These are phyloP conservation scores for Mythimna pallens DNA, from an alignment of 2,888 invertebrate genomes.

Conservation along the genomic window DNA sequence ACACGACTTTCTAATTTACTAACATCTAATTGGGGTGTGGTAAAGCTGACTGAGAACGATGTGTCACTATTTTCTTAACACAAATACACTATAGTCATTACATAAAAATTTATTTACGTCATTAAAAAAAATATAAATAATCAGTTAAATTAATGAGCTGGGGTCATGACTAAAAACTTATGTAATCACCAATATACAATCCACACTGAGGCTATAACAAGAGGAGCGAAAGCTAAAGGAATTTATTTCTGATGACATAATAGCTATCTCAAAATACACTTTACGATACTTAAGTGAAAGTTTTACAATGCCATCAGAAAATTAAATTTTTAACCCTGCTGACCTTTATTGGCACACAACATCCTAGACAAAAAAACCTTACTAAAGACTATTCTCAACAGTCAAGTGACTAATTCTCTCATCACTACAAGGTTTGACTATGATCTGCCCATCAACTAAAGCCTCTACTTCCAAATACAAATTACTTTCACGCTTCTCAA, in stretches of 20 bases:
- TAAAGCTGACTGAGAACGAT: too few species aligned
- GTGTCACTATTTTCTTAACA: too few species aligned
- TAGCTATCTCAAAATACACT: not conserved
- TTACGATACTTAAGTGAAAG: not conserved
- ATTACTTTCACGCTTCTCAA: not conserved
- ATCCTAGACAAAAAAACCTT: not conserved
- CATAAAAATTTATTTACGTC: too few species aligned
- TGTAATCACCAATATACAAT: not conserved
- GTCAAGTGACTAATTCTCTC: not conserved
- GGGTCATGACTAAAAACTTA: not conserved
- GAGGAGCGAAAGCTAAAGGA: not conserved
- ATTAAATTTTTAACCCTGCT: too few species aligned
- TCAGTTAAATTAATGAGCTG: not conserved
- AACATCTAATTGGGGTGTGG: too few species aligned
- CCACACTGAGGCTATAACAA: not conserved
- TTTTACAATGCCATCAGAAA: not conserved
- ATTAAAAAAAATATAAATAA: not conserved
- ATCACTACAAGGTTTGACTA: conserved; percentile 8
- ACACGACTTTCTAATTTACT: too few species aligned
- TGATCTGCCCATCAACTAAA: conserved; percentile 9
- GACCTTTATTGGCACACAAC: not conserved
- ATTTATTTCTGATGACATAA: not conserved
- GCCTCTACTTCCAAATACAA: conserved; percentile 47
- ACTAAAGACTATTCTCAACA: conserved; percentile 4
- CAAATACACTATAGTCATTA: not conserved